These are phyloP conservation scores for Vireo griseus DNA, from an alignment of 2,797 vertebrate species.

Conservation along the genomic window DNA sequence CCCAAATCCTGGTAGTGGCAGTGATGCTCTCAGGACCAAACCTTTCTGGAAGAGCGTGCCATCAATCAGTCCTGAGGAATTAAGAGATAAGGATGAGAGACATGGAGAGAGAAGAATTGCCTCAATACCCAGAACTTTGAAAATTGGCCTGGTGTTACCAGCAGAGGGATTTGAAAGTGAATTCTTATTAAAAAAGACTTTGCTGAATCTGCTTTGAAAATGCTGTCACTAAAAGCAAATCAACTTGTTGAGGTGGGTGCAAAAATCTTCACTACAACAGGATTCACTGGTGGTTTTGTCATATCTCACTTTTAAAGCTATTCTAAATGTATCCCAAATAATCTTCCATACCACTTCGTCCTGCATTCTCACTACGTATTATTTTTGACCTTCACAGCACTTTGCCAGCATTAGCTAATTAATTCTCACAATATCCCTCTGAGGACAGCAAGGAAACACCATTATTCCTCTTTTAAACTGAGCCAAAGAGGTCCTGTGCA, in stretches of 20 bases:
- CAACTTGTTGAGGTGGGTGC: neutral
- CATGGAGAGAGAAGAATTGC: neutral
- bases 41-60: neutral
- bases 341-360: neutral
- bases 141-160: neutral
- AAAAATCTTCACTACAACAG: neutral
- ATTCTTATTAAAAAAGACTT: neutral
- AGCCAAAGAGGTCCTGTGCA: neutral
- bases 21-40: neutral
- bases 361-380: neutral
- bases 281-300: neutral
- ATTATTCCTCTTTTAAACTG: neutral
- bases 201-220: neutral
- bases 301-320: neutral
- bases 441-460: neutral
- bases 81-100: neutral
- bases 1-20: neutral
- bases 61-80: neutral
- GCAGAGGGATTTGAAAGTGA: neutral
- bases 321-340: neutral
- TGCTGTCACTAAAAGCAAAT: neutral
- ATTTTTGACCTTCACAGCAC: conserved; percentile 12
- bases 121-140: neutral
- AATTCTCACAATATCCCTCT: neutral
- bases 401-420: neutral